Conservation (phyloP, 1,140 invertebrate genomes). For the Drosophila cardini region DNA sequence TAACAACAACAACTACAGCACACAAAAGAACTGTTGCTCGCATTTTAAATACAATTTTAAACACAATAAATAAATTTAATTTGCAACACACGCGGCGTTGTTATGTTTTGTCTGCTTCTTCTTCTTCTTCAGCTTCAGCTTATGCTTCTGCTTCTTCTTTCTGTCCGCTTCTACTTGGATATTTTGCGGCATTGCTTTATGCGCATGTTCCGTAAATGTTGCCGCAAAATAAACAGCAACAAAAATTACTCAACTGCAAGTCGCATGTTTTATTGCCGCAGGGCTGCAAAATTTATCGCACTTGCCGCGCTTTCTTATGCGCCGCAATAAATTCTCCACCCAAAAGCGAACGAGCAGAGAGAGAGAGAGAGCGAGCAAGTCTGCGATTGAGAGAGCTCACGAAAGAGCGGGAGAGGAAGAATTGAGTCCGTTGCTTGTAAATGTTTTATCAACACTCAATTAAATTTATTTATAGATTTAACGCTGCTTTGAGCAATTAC, state of each 20-base stretch:
- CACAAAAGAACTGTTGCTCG: constrained; percentile 29
- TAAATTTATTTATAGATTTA: constrained; percentile 42
- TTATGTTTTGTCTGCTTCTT: constrained; percentile 7
- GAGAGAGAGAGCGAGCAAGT: constrained; percentile 6
- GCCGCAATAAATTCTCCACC: constrained; percentile 46
- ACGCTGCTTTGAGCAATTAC: constrained; percentile 18
- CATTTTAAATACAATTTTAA: constrained; percentile 51
- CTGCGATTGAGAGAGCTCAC: background rate
- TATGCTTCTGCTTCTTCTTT: background rate
- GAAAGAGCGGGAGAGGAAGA: background rate
- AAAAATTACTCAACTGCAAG: constrained; percentile 70
- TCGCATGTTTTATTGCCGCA: constrained; percentile 72
- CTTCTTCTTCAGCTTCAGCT: constrained; percentile 13
- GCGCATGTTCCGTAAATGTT: constrained; percentile 75
- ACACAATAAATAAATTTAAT: constrained; percentile 74
- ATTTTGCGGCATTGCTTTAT: constrained; percentile 49
- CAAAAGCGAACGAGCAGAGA: constrained; percentile 16
- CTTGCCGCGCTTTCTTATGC: constrained; percentile 60
- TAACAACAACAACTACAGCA: constrained; percentile 23
- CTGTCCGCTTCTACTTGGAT: constrained; percentile 14
- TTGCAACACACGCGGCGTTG: constrained; percentile 71
- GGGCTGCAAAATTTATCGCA: constrained; percentile 75
- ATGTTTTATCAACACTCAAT: constrained; percentile 45
- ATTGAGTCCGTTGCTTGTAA: constrained; percentile 14
- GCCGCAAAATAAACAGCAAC: constrained; percentile 55